Percentiles rank a stretch among this genome's conserved stretches.
Evolutionary conservation across 2,113 vertebrate species (phyloP).

Genomic region (Hydrolagus affinis): DNA sequence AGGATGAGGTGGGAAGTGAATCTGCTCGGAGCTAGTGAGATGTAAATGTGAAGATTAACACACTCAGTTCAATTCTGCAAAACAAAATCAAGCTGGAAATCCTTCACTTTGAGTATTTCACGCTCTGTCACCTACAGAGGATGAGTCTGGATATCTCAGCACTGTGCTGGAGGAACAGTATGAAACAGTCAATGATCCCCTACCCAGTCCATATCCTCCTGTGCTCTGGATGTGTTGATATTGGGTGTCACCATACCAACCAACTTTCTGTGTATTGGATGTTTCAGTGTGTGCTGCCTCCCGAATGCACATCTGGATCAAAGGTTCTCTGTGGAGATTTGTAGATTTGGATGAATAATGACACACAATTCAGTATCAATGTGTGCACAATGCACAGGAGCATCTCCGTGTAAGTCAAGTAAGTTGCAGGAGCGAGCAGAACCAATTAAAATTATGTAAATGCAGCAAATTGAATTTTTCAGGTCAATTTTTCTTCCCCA

Average conservation of each 20-base stretch:
- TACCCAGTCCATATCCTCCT: background rate
- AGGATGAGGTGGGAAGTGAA: background rate
- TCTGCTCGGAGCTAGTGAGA: background rate
- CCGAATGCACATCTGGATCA: background rate
- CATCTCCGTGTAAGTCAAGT: no score
- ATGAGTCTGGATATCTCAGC: background rate
- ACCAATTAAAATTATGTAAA: no score
- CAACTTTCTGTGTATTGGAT: background rate
- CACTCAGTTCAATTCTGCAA: background rate
- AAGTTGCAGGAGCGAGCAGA: no score
- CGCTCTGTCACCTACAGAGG: background rate
- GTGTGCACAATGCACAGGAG: background rate
- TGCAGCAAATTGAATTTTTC: no score
- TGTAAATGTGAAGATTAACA: background rate
- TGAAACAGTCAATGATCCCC: background rate
- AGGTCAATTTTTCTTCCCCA: no score
- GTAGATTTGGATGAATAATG: background rate
- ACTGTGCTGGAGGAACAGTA: background rate
- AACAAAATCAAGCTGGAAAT: background rate
- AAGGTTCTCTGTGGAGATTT: background rate
- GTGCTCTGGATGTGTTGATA: background rate
- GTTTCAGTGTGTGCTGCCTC: background rate
- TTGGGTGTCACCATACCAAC: background rate
- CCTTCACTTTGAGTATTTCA: background rate
- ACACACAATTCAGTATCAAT: background rate